These are phyloP conservation scores for Cynodonichthys magdalenae DNA, from an alignment of 2,797 vertebrate genomes.

Conservation along the genomic window DNA sequence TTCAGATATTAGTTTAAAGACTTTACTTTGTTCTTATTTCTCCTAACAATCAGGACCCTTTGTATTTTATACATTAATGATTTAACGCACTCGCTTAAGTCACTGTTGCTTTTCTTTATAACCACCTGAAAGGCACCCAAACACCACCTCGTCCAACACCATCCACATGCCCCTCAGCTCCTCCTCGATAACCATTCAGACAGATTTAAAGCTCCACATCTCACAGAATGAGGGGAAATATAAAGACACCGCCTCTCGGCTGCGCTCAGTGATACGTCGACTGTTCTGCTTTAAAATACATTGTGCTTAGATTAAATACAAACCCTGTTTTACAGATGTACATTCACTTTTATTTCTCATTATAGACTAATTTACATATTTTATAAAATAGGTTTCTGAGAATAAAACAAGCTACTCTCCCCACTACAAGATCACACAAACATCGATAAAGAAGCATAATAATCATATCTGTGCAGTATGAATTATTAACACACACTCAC, in stretches of 20 bases:
- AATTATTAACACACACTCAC: constrained; percentile 26
- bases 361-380: constrained; percentile 75
- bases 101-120: background rate
- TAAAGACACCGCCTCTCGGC: constrained; percentile 23
- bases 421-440: constrained; percentile 60
- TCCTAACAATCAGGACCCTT: too few species aligned
- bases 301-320: constrained; percentile 82
- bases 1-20: background rate
- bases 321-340: constrained; percentile 74
- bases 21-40: too few species aligned
- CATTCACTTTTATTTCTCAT: constrained; percentile 75
- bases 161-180: background rate
- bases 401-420: constrained; percentile 73
- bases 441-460: constrained; percentile 47
- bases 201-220: constrained; percentile 25
- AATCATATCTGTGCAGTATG: constrained; percentile 40
- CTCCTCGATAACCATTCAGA: constrained; percentile 12
- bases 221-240: constrained; percentile 8
- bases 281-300: constrained; percentile 64
- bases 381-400: constrained; percentile 79
- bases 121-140: too few species aligned
- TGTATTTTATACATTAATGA: background rate
- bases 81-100: background rate
- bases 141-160: background rate
- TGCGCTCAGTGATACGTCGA: constrained; percentile 47